phyloP scores from a whole-genome alignment of 1,140 invertebrate genomes.

The Saxidomus purpurata region DNA sequence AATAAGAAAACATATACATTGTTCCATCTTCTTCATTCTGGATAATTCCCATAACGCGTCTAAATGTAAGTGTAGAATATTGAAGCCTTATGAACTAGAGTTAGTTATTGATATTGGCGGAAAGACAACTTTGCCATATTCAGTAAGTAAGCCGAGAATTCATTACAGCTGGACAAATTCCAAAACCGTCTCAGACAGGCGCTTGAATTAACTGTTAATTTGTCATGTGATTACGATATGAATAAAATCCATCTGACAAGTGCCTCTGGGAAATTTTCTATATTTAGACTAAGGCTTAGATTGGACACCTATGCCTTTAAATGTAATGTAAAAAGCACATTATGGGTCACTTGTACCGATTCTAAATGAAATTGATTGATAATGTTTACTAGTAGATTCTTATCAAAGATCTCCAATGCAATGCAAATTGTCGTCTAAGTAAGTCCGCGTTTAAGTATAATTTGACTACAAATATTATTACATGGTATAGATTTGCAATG shows the following conservation, averaged over 20 bases:
- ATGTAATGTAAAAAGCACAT: too few species aligned
- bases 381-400: too few species aligned
- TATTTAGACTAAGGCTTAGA: too few species aligned
- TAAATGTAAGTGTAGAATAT: not conserved
- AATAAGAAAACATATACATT: not conserved
- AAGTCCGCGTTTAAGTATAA: too few species aligned
- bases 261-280: not conserved
- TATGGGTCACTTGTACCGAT: too few species aligned
- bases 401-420: too few species aligned
- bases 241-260: not conserved
- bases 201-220: not conserved
- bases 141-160: not conserved
- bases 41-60: not conserved
- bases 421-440: too few species aligned
- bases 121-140: not conserved
- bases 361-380: too few species aligned
- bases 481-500: too few species aligned
- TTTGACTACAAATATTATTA: too few species aligned
- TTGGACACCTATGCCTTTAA: too few species aligned
- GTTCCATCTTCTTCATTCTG: not conserved
- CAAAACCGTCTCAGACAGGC: not conserved
- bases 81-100: not conserved
- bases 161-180: not conserved
- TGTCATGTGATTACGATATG: slow-evolving; percentile 7
- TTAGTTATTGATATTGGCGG: not conserved